Conservation (phyloP, 2,113 vertebrate genomes). For the Australoheros scitulus region DNA sequence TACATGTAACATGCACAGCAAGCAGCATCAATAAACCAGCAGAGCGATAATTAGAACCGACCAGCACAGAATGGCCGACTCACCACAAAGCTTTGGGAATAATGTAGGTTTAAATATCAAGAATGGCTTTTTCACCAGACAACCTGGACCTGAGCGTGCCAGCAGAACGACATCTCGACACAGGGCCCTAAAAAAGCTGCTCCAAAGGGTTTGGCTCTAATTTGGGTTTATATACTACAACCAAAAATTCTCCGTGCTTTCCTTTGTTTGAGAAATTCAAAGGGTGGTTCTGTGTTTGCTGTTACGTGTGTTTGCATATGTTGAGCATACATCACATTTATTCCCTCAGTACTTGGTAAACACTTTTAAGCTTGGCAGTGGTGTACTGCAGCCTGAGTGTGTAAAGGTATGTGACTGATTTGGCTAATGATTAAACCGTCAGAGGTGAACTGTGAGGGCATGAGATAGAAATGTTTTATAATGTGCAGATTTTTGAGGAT, state of each 20-base stretch:
- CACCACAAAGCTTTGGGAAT: background rate
- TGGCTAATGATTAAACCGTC: conserved; percentile 30
- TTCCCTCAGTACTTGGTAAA: conserved; percentile 11
- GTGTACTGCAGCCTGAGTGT: background rate
- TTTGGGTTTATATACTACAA: background rate
- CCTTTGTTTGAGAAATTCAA: background rate
- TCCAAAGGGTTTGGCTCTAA: background rate
- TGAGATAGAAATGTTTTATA: background rate
- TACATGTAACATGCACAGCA: background rate
- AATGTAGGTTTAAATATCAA: background rate
- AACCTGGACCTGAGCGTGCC: background rate
- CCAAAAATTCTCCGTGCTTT: background rate
- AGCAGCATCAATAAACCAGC: background rate
- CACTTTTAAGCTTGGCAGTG: background rate
- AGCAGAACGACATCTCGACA: background rate
- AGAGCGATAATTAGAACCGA: background rate
- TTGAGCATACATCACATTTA: background rate
- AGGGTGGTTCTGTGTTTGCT: background rate
- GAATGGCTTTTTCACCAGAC: background rate
- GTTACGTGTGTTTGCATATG: background rate
- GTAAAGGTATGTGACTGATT: conserved; percentile 8
- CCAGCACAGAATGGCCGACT: background rate
- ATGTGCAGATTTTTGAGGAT: background rate
- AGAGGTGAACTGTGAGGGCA: background rate
- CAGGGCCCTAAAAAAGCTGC: background rate